Evolutionary conservation across 2,797 vertebrate species (phyloP), one percentile per base, ranked within the genome.

Genomic region (Bradypus variegatus): DNA sequence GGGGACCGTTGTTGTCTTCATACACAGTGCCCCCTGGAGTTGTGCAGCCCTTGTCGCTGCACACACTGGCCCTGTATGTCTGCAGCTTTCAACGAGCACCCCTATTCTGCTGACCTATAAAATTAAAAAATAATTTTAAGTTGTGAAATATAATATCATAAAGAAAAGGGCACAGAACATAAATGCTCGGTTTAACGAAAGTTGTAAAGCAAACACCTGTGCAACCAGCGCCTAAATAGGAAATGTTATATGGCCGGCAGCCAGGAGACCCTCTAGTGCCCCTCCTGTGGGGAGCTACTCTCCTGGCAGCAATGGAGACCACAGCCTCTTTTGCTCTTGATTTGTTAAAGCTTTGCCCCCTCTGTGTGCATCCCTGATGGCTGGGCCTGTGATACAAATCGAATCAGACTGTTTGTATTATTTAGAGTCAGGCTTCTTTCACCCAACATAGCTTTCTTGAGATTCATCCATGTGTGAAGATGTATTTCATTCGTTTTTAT

Each of bases 181-280:
- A 62, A 29, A 25, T 8, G 1, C 18, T 89, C 6, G 13, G 5
- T 45, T 53, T 16, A n/a, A 36, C 13, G 10, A 29, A 21, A 36
- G n/a, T 45, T 65, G 33, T 45, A 58, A 31, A 73, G n/a, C 18
- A 21, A 1, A 36, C 4, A 33, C 10, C 31, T 18, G 2, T 0
- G 8, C 8, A 55, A 31, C 55, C 23, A 10, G 33, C 64, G 36
- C 14, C 53, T n/a, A n/a, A 36, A 12, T 16, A 21, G 72, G 53
- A 19, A 13, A 0, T 3, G 21, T 4, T 21, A 2, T 9, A 0
- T 69, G 10, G 15, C 21, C 41, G 3, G 29, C 29, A 27, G n/a
- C 4, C 76, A n/a, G 21, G 53, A n/a, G 23, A 36, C 70, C 29
- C 2, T 38, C 6, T 9, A 65, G 36, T 2, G 4, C 12, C 45